Percentiles rank a stretch among this genome's conserved stretches.
Evolutionary conservation across 1,140 invertebrate species (phyloP).

Genomic region (Hypothenemus hampei): DNA sequence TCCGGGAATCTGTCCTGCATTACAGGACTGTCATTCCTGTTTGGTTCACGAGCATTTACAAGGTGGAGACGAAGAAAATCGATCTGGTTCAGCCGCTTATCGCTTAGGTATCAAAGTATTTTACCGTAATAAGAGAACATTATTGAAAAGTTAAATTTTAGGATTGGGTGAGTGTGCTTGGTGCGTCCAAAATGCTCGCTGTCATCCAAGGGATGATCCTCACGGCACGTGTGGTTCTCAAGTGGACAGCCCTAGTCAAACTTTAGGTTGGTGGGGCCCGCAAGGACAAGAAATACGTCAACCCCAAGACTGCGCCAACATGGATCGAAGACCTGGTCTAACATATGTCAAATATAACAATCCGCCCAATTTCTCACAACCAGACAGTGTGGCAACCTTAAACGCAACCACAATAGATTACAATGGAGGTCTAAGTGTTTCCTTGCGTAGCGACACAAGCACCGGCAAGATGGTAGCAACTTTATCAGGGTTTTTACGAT

Average conservation of each 20-base stretch:
- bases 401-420: slow-evolving; percentile 65
- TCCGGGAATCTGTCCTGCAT: slow-evolving; percentile 79
- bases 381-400: slow-evolving; percentile 77
- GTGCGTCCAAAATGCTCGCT: slow-evolving; percentile 89
- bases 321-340: slow-evolving; percentile 80
- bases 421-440: slow-evolving; percentile 49
- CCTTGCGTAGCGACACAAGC: slow-evolving; percentile 60
- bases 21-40: slow-evolving; percentile 86
- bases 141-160: not conserved
- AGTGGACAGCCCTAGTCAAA: slow-evolving; percentile 71
- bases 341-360: slow-evolving; percentile 83
- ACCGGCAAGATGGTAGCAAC: slow-evolving; percentile 69
- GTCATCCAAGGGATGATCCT: slow-evolving; percentile 81
- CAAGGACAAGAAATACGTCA: slow-evolving; percentile 73
- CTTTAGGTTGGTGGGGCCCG: slow-evolving; percentile 83
- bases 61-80: slow-evolving; percentile 32
- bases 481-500: slow-evolving; percentile 74
- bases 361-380: slow-evolving; percentile 79
- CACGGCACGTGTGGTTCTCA: slow-evolving; percentile 71
- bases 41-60: slow-evolving; percentile 62
- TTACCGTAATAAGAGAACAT: too few relatives aligned
- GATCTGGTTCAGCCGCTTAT: slow-evolving; percentile 61
- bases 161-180: slow-evolving; percentile 76
- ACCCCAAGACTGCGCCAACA: slow-evolving; percentile 70
- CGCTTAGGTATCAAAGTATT: slow-evolving; percentile 55